These are phyloP conservation scores for human (Homo sapiens) DNA, from an alignment of 2,113 vertebrate species.

Conservation along the genomic window GRCh38 chr13:50178501-50179000, in stretches of 20 bases:
- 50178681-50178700: constrained; percentile 37
- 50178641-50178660: constrained; percentile 56
- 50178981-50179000: constrained; percentile 2
- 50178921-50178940: constrained; percentile 51
- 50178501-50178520: neutral
- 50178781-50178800: neutral
- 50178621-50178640: constrained; percentile 32
- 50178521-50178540: neutral
- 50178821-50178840: constrained; percentile 30
- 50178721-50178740: neutral
- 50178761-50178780: constrained; percentile 47
- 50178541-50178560: neutral
- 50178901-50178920: constrained; percentile 32
- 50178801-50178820: neutral
- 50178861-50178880: constrained; percentile 31
- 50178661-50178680: neutral
- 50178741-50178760: constrained; percentile 37
- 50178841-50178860: neutral
- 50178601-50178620: constrained; percentile 63
- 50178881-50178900: constrained; percentile 51
- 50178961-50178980: constrained; percentile 34
- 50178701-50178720: constrained; percentile 39
- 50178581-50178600: constrained; percentile 23
- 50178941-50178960: constrained; percentile 43
- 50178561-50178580: neutral